These are phyloP conservation scores for Pseudoatta argentina DNA, from an alignment of 1,140 invertebrate species.

Conservation along the genomic window DNA sequence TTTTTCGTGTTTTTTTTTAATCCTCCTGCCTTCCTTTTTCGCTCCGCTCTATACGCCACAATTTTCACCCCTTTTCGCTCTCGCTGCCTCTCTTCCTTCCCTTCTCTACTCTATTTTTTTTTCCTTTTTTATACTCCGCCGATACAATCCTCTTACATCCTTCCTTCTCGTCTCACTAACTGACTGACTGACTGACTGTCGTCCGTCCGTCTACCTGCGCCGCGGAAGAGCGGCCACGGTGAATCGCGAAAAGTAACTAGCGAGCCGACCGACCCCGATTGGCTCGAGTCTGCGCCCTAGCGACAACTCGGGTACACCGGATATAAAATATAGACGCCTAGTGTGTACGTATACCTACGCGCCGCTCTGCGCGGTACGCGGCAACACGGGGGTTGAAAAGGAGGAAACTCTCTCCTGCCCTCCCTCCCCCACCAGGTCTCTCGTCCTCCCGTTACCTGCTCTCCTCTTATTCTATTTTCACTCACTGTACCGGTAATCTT, in stretches of 20 bases:
- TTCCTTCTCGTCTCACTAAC: conserved; percentile 31
- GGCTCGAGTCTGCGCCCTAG: conserved; percentile 80
- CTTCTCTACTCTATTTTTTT: neutral
- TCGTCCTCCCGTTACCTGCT: conserved; percentile 51
- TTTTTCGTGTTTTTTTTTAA: conserved; percentile 28
- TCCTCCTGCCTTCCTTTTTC: conserved; percentile 17
- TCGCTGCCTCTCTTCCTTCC: neutral
- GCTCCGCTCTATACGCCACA: neutral
- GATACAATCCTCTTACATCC: conserved; percentile 42
- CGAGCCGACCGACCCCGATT: conserved; percentile 78
- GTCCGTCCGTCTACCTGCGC: conserved; percentile 67
- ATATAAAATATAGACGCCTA: conserved; percentile 80
- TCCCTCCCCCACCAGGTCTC: neutral
- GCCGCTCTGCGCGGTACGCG: conserved; percentile 57
- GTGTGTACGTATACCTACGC: conserved; percentile 73
- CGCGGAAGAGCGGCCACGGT: conserved; percentile 78
- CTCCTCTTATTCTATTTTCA: conserved; percentile 59
- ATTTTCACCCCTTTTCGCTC: conserved; percentile 33
- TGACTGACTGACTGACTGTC: conserved; percentile 59
- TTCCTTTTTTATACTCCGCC: neutral
- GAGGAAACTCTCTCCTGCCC: conserved; percentile 66
- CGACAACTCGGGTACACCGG: conserved; percentile 77
- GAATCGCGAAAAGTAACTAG: conserved; percentile 83
- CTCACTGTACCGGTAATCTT: conserved; percentile 45
- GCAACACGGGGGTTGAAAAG: conserved; percentile 66